Conservation (phyloP, 2,113 vertebrate species). For the Axis porcinus region DNA sequence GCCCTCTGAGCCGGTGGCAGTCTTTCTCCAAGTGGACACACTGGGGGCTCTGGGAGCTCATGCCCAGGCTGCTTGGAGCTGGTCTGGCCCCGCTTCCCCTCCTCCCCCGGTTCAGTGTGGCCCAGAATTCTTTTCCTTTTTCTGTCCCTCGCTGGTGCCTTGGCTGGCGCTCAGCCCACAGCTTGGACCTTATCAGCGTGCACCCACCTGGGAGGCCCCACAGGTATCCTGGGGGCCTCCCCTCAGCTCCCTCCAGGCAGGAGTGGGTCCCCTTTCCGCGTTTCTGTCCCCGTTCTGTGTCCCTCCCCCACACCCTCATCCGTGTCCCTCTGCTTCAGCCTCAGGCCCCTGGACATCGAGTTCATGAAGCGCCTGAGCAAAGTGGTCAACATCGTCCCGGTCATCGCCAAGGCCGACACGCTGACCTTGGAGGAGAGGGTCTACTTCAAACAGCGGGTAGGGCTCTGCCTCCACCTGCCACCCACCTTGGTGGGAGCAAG, state of each 20-base stretch:
- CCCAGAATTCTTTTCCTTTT: not conserved
- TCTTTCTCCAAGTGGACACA: not conserved
- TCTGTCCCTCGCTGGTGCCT: fast-evolving
- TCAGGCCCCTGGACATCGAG: constrained; percentile 95
- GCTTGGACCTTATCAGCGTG: not conserved
- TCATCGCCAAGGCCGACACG: constrained; percentile 97
- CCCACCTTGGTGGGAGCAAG: fast-evolving
- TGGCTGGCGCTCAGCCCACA: not conserved
- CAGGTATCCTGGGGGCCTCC: not conserved
- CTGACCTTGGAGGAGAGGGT: constrained; percentile 97
- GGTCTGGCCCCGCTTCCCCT: fast-evolving
- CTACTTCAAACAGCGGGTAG: constrained; percentile 93
- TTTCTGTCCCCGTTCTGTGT: fast-evolving
- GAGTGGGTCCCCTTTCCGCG: fast-evolving
- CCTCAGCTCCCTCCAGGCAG: not conserved
- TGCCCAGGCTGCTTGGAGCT: not conserved
- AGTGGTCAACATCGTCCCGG: constrained; percentile 97
- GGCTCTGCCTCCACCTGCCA: fast-evolving
- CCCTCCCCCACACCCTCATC: fast-evolving
- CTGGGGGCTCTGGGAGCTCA: not conserved
- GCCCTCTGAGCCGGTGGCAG: not conserved
- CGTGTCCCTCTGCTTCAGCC: constrained; percentile 75
- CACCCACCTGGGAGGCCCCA: not conserved
- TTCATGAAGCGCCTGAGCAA: constrained; percentile 98
- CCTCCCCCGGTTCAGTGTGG: not conserved